These are phyloP conservation scores for Carassius gibelio DNA, from an alignment of 2,113 vertebrate species.

Conservation along the genomic window DNA sequence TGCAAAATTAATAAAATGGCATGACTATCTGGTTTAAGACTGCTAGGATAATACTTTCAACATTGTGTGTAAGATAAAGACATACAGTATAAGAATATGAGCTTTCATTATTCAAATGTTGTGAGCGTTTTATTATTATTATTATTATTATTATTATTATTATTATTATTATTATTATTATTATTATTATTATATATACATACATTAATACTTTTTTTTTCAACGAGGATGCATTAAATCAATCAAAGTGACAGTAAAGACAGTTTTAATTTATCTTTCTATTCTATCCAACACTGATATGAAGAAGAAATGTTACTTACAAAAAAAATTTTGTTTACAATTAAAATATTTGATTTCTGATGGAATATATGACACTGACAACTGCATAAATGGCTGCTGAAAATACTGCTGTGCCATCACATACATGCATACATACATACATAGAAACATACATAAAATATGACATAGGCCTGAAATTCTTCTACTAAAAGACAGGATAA, in stretches of 20 bases:
- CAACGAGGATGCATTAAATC: neutral
- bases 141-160: no score
- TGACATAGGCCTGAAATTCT: no score
- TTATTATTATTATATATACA: neutral
- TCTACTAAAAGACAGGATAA: neutral
- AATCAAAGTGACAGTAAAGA: neutral
- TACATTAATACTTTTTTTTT: neutral
- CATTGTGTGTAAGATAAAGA: neutral
- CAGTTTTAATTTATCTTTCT: no score
- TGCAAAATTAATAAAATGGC: neutral
- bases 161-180: neutral
- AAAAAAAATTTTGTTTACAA: no score
- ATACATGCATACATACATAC: neutral
- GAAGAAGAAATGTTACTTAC: neutral
- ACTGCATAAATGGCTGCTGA: neutral
- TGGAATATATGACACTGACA: neutral
- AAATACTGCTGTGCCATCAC: neutral
- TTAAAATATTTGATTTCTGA: neutral
- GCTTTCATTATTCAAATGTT: neutral
- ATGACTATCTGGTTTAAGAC: neutral
- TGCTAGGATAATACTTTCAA: neutral
- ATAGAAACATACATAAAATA: neutral
- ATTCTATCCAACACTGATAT: neutral
- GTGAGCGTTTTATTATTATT: neutral
- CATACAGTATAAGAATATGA: neutral